phyloP scores from a whole-genome alignment of 2,113 vertebrate species.

The Antechinus flavipes region DNA sequence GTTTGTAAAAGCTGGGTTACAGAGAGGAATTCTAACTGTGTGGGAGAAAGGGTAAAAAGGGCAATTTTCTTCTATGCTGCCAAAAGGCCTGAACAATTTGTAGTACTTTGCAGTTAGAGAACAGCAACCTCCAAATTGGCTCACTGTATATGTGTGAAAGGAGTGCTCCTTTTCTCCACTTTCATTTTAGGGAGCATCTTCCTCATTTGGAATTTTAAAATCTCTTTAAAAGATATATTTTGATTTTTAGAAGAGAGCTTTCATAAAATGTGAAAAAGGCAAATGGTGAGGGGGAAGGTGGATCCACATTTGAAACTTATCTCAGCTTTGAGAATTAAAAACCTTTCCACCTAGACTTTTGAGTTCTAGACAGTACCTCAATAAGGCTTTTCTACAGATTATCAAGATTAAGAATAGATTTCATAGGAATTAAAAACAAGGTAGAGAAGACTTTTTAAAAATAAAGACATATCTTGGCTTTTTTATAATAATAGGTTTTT shows the following conservation, averaged over 20 bases:
- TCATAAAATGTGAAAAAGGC: slow-evolving; percentile 31
- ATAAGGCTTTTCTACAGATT: background rate
- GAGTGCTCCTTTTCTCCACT: slow-evolving; percentile 24
- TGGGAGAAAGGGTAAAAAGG: slow-evolving; percentile 55
- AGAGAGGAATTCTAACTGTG: slow-evolving; percentile 41
- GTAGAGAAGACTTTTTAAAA: background rate
- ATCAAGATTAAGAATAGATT: background rate
- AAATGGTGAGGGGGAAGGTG: background rate
- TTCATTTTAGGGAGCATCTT: slow-evolving; percentile 30
- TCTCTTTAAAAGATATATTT: slow-evolving; percentile 25
- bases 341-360: slow-evolving; percentile 24
- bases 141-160: background rate
- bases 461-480: too few relatives aligned
- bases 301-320: slow-evolving; percentile 19
- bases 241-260: slow-evolving; percentile 19
- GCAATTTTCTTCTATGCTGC: slow-evolving; percentile 52
- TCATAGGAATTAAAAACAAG: background rate
- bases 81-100: slow-evolving; percentile 38
- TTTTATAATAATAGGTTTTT: too few relatives aligned
- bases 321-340: slow-evolving; percentile 45
- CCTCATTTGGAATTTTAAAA: slow-evolving; percentile 12
- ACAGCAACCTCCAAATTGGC: slow-evolving; percentile 31
- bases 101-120: slow-evolving; percentile 36
- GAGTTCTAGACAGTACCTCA: background rate
- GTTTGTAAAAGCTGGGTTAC: slow-evolving; percentile 53